A percentile compares a stretch with the other conserved stretches of the same genome.
These are phyloP conservation scores for Drosophila nigromelanica DNA, from an alignment of 1,140 invertebrate genomes.

Conservation along the genomic window DNA sequence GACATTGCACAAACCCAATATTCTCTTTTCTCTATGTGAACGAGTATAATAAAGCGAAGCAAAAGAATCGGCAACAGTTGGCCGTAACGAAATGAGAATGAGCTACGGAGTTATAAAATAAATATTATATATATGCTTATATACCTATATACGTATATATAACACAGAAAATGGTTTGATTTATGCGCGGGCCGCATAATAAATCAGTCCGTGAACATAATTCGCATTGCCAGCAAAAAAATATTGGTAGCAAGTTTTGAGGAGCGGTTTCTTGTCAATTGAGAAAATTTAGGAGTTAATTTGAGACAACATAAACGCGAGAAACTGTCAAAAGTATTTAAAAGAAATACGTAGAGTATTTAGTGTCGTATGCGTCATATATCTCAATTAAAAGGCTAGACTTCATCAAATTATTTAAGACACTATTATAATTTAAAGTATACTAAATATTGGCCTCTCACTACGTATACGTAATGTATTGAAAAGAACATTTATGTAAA, in stretches of 20 bases:
- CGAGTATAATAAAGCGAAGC: conserved; percentile 3
- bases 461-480: too few relatives aligned
- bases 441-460: too few relatives aligned
- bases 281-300: conserved; percentile 17
- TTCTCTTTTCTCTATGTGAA: too few relatives aligned
- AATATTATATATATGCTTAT: background rate
- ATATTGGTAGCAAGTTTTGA: conserved; percentile 14
- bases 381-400: background rate
- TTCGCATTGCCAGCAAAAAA: background rate
- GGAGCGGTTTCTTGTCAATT: background rate
- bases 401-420: too few relatives aligned
- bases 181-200: conserved; percentile 28
- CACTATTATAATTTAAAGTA: too few relatives aligned
- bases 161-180: conserved; percentile 33
- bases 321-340: conserved; percentile 7
- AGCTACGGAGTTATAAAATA: conserved; percentile 16
- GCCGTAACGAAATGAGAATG: conserved; percentile 33
- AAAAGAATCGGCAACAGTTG: conserved; percentile 26
- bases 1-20: too few relatives aligned
- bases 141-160: conserved; percentile 2
- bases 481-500: too few relatives aligned
- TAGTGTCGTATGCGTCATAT: conserved; percentile 33
- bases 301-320: conserved; percentile 5
- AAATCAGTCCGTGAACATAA: conserved; percentile 32
- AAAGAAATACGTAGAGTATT: background rate